Conservation (phyloP, 2,113 vertebrate genomes). For the Hepsetus odoe region DNA sequence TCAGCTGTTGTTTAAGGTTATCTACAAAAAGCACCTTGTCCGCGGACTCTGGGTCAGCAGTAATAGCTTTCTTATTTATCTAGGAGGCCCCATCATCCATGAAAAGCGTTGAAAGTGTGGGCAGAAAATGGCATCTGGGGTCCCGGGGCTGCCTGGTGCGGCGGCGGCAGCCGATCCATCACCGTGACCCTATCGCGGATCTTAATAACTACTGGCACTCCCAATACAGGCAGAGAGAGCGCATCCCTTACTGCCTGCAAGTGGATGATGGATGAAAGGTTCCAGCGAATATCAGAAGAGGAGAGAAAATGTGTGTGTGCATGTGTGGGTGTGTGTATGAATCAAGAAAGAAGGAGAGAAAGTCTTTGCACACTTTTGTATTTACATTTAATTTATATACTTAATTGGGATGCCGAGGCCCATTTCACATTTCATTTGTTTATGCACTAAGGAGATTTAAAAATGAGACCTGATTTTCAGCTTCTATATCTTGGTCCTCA, state of each 20-base stretch:
- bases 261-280: slow-evolving; percentile 64
- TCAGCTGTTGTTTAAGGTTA: slow-evolving; percentile 60
- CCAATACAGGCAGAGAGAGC: slow-evolving; percentile 52
- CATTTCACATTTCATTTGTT: no score
- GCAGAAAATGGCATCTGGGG: slow-evolving; percentile 47
- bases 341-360: background rate
- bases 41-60: slow-evolving; percentile 61
- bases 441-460: no score
- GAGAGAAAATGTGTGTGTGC: slow-evolving; percentile 8
- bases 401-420: no score
- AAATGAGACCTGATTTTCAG: no score
- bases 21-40: slow-evolving; percentile 48
- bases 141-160: slow-evolving; percentile 35
- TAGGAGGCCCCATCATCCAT: slow-evolving; percentile 64
- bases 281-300: slow-evolving; percentile 46
- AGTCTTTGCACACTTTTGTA: background rate
- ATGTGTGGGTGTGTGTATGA: background rate
- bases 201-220: slow-evolving; percentile 67
- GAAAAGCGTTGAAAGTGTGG: slow-evolving; percentile 70
- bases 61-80: slow-evolving; percentile 68
- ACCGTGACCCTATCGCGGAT: slow-evolving; percentile 60
- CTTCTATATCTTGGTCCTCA: no score
- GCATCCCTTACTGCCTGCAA: slow-evolving; percentile 45
- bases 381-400: no score
- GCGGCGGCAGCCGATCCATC: slow-evolving; percentile 58